Evolutionary conservation across 1,140 invertebrate species (phyloP).

Genomic region (Scaptomyza pallida): DNA sequence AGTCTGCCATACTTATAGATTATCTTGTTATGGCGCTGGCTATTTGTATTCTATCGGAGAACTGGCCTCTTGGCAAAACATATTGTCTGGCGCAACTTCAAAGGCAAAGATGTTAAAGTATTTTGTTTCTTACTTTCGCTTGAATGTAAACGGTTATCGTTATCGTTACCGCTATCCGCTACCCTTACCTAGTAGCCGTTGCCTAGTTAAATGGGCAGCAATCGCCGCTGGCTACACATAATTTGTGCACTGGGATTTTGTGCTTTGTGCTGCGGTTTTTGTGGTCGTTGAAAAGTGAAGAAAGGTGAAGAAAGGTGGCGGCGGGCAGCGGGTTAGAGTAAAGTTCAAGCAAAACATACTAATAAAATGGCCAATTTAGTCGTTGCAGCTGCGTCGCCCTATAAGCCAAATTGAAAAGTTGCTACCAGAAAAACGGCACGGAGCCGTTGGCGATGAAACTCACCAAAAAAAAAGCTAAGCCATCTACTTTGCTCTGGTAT

Average conservation of each 20-base stretch:
- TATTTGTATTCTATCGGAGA: neutral
- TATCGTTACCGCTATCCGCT: constrained; percentile 20
- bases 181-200: constrained; percentile 7
- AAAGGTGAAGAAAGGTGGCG: too few relatives aligned
- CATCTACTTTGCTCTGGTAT: constrained; percentile 2
- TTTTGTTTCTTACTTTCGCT: constrained; percentile 37
- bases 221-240: constrained; percentile 66
- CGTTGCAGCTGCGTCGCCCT: constrained; percentile 57
- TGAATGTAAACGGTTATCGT: constrained; percentile 11
- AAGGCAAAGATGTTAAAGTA: constrained; percentile 43
- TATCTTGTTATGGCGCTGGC: neutral
- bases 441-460: constrained; percentile 49
- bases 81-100: constrained; percentile 46
- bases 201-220: constrained; percentile 50
- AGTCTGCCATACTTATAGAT: neutral
- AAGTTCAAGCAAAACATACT: constrained; percentile 52
- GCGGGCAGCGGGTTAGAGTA: constrained; percentile 5
- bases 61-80: neutral
- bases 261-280: constrained; percentile 52
- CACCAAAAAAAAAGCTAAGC: constrained; percentile 11
- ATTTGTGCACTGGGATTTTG: constrained; percentile 45
- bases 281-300: constrained; percentile 23
- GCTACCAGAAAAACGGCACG: constrained; percentile 39
- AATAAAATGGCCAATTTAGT: constrained; percentile 69
- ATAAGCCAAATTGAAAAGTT: constrained; percentile 65